A percentile compares a stretch with the other conserved stretches of the same genome.
These are phyloP conservation scores for Phenacoccus solenopsis DNA, from an alignment of 1,140 invertebrate species.

Conservation along the genomic window DNA sequence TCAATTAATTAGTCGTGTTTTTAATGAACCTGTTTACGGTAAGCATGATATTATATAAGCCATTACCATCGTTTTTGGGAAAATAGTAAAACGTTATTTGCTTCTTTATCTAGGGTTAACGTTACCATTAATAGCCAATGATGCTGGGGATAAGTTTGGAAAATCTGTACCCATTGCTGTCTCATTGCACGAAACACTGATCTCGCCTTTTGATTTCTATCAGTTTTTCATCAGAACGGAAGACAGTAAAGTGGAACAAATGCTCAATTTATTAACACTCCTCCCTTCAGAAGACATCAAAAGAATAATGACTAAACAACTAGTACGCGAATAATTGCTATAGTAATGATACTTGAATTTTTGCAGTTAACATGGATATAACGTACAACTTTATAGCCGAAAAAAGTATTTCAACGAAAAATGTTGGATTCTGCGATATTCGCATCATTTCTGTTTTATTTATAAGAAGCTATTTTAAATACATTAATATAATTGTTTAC, in stretches of 20 bases:
- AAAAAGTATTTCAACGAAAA: neutral
- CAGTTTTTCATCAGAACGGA: constrained; percentile 76
- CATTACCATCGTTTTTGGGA: neutral
- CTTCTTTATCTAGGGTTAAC: constrained; percentile 51
- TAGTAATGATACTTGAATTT: too few species aligned
- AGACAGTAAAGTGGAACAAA: constrained; percentile 67
- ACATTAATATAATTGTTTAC: constrained; percentile 18
- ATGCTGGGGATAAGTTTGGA: constrained; percentile 88
- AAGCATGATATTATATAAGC: constrained; percentile 26
- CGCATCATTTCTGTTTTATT: neutral
- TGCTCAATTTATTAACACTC: constrained; percentile 79
- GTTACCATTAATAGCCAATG: constrained; percentile 74
- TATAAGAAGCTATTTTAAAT: neutral
- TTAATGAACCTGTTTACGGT: constrained; percentile 63
- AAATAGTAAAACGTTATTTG: neutral
- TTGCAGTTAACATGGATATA: neutral
- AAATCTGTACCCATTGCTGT: constrained; percentile 84
- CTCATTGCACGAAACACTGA: constrained; percentile 68
- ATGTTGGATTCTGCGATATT: neutral
- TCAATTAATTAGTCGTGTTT: constrained; percentile 65
- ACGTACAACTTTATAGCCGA: neutral
- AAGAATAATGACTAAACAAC: constrained; percentile 29
- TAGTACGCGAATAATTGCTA: constrained; percentile 22
- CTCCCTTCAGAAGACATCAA: constrained; percentile 51
- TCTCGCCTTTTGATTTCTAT: constrained; percentile 81